Evolutionary conservation across 2,797 vertebrate genomes (phyloP).

Genomic region (Periophthalmus magnuspinnatus): DNA sequence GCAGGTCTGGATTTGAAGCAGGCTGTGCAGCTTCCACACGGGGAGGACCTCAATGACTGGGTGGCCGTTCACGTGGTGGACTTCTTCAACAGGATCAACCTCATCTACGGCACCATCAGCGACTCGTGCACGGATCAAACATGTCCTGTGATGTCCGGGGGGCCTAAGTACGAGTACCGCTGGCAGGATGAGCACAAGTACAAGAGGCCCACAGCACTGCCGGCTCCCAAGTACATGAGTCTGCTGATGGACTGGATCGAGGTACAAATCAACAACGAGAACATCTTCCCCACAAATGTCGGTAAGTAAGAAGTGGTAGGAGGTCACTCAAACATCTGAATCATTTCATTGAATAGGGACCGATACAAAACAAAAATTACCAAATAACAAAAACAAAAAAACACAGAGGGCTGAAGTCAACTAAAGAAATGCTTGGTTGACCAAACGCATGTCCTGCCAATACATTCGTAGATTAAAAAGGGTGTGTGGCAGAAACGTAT

Average conservation of each 20-base stretch:
- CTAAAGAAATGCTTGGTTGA: no score
- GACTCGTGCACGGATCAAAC: slow-evolving; percentile 91
- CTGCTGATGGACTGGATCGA: slow-evolving; percentile 98
- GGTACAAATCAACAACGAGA: slow-evolving; percentile 95
- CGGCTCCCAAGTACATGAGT: slow-evolving; percentile 93
- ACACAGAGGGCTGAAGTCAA: no score
- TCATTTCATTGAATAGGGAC: no score
- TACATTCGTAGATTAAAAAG: no score
- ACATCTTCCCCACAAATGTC: slow-evolving; percentile 90
- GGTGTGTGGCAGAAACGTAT: no score
- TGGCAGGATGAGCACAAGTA: slow-evolving; percentile 93
- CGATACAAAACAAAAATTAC: no score
- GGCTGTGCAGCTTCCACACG: slow-evolving; percentile 88
- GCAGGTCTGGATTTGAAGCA: slow-evolving; percentile 91
- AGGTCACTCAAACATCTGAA: no score
- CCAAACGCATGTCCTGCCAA: no score
- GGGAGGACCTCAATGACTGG: slow-evolving; percentile 93
- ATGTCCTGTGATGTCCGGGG: slow-evolving; percentile 92
- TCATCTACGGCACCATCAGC: slow-evolving; percentile 95
- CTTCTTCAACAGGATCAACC: slow-evolving; percentile 98
- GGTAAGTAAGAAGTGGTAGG: slow-evolving; percentile 78
- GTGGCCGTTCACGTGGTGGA: slow-evolving; percentile 96
- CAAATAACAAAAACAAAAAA: no score
- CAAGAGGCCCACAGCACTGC: slow-evolving; percentile 87
- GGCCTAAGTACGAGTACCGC: slow-evolving; percentile 93